These are phyloP conservation scores for Channallabes apus DNA, from an alignment of 2,797 vertebrate species.

Conservation along the genomic window DNA sequence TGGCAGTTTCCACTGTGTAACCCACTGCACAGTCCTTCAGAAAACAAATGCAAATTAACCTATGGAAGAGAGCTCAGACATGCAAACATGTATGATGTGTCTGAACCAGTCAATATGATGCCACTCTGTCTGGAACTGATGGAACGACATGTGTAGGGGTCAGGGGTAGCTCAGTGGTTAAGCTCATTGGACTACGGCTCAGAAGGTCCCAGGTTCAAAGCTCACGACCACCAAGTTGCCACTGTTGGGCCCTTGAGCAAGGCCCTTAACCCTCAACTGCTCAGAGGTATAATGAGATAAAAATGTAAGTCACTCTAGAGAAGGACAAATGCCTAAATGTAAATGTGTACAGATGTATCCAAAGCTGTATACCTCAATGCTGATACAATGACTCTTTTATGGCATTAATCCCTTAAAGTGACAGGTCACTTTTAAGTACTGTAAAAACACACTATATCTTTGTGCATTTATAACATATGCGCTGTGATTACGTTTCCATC, in stretches of 20 bases:
- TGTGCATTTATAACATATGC: background rate
- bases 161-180: no score
- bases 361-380: constrained; percentile 8
- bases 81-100: constrained; percentile 12
- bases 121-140: constrained; percentile 36
- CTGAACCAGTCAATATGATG: constrained; percentile 37
- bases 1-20: constrained; percentile 53
- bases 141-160: background rate
- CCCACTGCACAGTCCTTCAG: constrained; percentile 28
- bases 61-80: constrained; percentile 32
- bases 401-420: background rate
- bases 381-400: background rate
- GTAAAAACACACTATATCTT: background rate
- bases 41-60: constrained; percentile 46
- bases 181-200: no score
- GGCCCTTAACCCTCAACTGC: no score
- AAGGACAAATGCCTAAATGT: no score
- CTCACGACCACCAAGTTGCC: no score
- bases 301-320: no score
- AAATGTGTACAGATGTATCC: background rate
- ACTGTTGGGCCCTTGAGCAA: no score
- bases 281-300: no score
- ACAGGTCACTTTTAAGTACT: background rate
- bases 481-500: no score
- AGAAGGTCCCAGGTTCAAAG: no score